Base-by-base conservation (phyloP, 2,113 vertebrate genomes). In the Isichthys henryi region DNA sequence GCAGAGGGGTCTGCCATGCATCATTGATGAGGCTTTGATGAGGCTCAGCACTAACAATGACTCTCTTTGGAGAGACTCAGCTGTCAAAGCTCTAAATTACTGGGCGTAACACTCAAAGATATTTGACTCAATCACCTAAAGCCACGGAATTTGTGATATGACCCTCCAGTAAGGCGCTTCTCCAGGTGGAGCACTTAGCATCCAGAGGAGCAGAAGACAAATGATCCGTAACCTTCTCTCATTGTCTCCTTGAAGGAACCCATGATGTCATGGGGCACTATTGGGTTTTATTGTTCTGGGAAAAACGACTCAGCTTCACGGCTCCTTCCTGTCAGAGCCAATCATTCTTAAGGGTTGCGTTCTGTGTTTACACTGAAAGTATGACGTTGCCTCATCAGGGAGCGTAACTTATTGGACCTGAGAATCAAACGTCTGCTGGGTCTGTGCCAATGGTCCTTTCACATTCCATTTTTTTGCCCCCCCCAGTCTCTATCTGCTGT, bases 21-120 rank as follows among this genome's bases (percentile, higher is more conserved):
- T 86, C 83, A 86, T 86, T 49, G 10, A 86, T 50, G 83, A 85
- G 23, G 82, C 9, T 48, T 43, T 83, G 82, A 46, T 45, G 45
- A 23, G 21, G 46, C 83, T 48, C 45, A n/a, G 27, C 21, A 13
- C 83, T 49, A 15, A 86, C 45, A 45, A 45, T 46, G 48, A 86
- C 83, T 86, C 46, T 48, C 10, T 86, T 50, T 86, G 83, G 11
- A 31, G 48, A 86, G 83, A 49, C 83, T 49, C 23, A n/a, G 45
- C 46, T 86, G 83, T 48, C 83, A 86, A 48, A 50, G 74, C 83
- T 48, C n/a, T 23, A 86, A 86, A 86, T 15, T 86, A 86, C 83
- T 49, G 10, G n/a, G 48, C 46, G 4, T 21, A 86, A 86, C 0
- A n/a, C 21, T 49, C 83, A 21, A 50, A 50, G 21, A 48, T 11